These are phyloP conservation scores for Neosalanx taihuensis DNA, from an alignment of 2,797 vertebrate genomes.

Conservation along the genomic window DNA sequence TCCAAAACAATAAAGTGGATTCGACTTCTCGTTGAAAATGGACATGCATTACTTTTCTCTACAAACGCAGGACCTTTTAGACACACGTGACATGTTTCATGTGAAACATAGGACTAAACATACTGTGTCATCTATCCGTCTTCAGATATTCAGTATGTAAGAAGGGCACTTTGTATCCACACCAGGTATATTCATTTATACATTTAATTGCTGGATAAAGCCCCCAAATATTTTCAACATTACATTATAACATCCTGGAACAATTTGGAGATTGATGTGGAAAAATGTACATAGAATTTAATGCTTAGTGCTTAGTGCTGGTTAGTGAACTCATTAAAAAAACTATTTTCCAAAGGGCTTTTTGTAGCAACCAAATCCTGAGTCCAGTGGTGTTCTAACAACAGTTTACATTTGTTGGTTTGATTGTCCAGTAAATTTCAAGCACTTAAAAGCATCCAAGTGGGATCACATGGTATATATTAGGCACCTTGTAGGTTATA, in stretches of 20 bases:
- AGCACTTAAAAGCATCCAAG: conserved; percentile 3
- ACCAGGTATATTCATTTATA: neutral
- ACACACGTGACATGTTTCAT: neutral
- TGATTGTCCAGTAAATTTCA: conserved; percentile 13
- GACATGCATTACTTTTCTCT: too few species aligned
- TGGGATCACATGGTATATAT: conserved; percentile 31
- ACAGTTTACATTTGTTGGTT: conserved; percentile 30
- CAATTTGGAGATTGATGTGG: conserved; percentile 54
- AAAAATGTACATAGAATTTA: conserved; percentile 63
- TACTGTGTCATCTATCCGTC: neutral
- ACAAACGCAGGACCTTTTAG: too few species aligned
- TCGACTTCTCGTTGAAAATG: neutral
- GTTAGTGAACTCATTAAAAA: conserved; percentile 59
- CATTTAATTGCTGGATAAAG: neutral
- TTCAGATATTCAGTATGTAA: neutral
- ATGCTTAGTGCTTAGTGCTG: conserved; percentile 52
- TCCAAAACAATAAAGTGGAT: neutral
- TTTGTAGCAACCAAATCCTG: conserved; percentile 62
- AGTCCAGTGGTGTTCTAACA: conserved; percentile 41
- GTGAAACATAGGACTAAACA: too few species aligned
- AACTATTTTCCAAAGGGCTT: conserved; percentile 56
- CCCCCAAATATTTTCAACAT: neutral
- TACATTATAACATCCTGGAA: conserved; percentile 49
- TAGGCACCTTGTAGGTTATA: conserved; percentile 7
- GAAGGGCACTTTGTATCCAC: neutral